phyloP scores from a whole-genome alignment of 64 coral and sea anemone species.

The Stylophora pistillata region DNA sequence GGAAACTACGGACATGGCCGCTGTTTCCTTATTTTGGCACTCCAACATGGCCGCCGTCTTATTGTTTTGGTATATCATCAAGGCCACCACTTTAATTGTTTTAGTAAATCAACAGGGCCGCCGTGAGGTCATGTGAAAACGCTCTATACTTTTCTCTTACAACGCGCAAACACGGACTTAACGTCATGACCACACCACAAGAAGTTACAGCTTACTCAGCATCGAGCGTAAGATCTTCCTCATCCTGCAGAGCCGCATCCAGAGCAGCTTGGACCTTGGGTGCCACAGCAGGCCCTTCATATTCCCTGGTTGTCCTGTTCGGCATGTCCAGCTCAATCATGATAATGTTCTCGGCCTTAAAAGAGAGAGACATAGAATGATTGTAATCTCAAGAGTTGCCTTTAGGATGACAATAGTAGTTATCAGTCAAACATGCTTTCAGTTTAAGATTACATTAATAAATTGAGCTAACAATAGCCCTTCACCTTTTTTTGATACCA shows the following conservation, averaged over 20 bases:
- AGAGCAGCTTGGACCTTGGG: slow-evolving; percentile 93
- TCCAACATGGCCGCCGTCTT: no score
- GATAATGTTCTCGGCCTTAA: slow-evolving; percentile 95
- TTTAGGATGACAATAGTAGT: not conserved
- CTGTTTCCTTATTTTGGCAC: no score
- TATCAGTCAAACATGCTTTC: no score
- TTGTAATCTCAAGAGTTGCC: not conserved
- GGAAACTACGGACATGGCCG: no score
- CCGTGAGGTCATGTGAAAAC: no score
- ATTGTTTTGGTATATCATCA: no score
- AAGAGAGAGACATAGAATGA: not conserved
- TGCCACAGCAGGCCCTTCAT: slow-evolving; percentile 94
- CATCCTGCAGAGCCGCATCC: slow-evolving; percentile 92
- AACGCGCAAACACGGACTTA: not conserved
- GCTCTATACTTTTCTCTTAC: not conserved
- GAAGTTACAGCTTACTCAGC: slow-evolving; percentile 69
- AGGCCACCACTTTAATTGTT: no score
- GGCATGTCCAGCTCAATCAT: slow-evolving; percentile 96
- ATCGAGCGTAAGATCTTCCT: slow-evolving; percentile 95
- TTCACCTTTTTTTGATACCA: no score
- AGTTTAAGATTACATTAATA: no score
- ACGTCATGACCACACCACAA: not conserved
- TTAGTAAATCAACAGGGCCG: no score
- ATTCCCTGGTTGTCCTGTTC: slow-evolving; percentile 95
- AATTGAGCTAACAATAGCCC: no score